Evolutionary conservation across 2,113 vertebrate species (phyloP).

Genomic region (Cyanoderma ruficeps): DNA sequence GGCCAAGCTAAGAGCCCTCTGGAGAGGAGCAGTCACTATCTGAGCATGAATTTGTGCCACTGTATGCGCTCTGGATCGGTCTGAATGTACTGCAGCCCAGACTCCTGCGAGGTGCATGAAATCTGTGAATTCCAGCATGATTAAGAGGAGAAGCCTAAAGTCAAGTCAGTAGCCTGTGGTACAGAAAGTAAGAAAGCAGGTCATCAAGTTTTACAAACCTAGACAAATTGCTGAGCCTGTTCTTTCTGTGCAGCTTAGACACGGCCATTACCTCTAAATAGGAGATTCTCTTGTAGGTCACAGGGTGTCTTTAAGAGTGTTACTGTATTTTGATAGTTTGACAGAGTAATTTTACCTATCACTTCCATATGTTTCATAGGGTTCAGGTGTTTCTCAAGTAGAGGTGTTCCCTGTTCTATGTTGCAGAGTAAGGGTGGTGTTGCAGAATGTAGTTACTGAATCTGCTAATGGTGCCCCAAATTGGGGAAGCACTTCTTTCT

Average conservation of each 20-base stretch:
- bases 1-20: not conserved
- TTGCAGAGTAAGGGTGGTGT: not conserved
- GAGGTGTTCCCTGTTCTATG: not conserved
- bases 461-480: not conserved
- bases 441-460: not conserved
- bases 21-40: accelerated
- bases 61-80: not conserved
- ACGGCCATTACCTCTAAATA: not conserved
- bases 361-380: accelerated
- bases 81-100: not conserved
- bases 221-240: not conserved
- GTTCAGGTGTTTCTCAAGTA: not conserved
- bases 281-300: not conserved
- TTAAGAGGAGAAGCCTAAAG: not conserved
- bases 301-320: not conserved
- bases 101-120: not conserved
- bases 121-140: not conserved
- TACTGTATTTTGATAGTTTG: not conserved
- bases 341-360: not conserved
- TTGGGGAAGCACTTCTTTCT: not conserved
- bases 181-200: not conserved
- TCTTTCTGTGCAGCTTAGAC: not conserved
- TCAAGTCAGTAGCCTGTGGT: not conserved
- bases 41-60: not conserved
- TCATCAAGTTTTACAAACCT: not conserved